phyloP scores from a whole-genome alignment of 2,888 invertebrate species.

The Dynastes tityus region DNA sequence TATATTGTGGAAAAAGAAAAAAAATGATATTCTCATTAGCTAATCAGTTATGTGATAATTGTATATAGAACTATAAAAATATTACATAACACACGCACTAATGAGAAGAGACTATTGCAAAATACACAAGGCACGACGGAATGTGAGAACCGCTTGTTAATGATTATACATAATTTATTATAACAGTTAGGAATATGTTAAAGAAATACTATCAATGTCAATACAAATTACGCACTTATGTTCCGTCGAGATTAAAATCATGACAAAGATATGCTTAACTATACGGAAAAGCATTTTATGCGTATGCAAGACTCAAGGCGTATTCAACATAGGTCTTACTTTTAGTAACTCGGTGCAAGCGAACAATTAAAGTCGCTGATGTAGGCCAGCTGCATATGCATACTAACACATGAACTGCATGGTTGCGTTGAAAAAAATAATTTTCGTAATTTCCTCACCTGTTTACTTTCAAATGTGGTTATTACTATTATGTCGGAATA shows the following conservation, averaged over 20 bases:
- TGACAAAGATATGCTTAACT: too few relatives aligned
- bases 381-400: constrained; percentile 28
- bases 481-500: background rate
- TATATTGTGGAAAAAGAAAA: too few relatives aligned
- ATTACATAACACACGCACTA: constrained; percentile 13
- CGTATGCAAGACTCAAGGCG: background rate
- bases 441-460: constrained; percentile 42
- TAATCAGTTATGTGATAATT: constrained; percentile 22
- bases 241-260: background rate
- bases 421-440: background rate
- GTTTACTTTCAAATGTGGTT: constrained; percentile 25
- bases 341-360: background rate
- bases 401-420: constrained; percentile 2
- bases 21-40: background rate
- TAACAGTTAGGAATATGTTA: constrained; percentile 27
- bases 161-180: constrained; percentile 15
- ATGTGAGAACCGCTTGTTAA: constrained; percentile 29
- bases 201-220: constrained; percentile 31
- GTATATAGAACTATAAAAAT: background rate
- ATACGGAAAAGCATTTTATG: background rate
- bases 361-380: constrained; percentile 24
- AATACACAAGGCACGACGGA: constrained; percentile 11
- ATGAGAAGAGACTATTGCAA: constrained; percentile 33
- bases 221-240: constrained; percentile 26
- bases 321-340: background rate